These are phyloP conservation scores for Cactoblastis cactorum DNA, from an alignment of 2,888 invertebrate genomes.

Conservation along the genomic window DNA sequence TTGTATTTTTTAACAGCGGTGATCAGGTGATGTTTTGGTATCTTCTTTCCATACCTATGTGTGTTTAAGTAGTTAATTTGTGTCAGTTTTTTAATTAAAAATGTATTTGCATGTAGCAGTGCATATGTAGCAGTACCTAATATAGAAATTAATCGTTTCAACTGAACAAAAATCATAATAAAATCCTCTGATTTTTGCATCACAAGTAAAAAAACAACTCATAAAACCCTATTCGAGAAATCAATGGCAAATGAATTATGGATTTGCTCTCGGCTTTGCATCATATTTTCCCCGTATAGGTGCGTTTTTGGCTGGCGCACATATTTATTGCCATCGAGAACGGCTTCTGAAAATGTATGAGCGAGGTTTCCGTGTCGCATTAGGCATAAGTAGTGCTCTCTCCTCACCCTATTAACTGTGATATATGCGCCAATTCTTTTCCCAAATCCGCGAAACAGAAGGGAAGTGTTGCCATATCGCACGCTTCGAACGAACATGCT, in stretches of 20 bases:
- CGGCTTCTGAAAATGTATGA: conserved; percentile 67
- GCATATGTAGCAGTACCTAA: too few species aligned
- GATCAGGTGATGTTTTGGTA: conserved; percentile 43
- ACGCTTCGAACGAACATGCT: conserved; percentile 43
- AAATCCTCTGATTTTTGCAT: too few species aligned
- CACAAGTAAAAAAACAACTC: background rate
- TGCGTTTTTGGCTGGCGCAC: conserved; percentile 32
- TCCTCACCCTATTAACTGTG: conserved; percentile 77
- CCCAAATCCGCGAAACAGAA: conserved; percentile 69
- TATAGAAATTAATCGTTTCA: too few species aligned
- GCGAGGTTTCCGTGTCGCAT: conserved; percentile 75
- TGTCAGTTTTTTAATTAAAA: too few species aligned
- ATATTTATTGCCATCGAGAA: conserved; percentile 73
- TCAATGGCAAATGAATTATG: conserved; percentile 21
- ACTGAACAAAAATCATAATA: too few species aligned
- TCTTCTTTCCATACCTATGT: background rate
- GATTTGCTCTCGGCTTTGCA: conserved; percentile 17
- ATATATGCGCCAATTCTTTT: conserved; percentile 78
- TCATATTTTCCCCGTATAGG: conserved; percentile 18
- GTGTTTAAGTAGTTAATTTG: background rate
- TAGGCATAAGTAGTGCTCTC: conserved; percentile 79
- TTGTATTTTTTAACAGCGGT: conserved; percentile 53
- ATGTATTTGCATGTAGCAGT: too few species aligned
- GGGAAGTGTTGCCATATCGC: conserved; percentile 67
- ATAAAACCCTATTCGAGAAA: conserved; percentile 8